phyloP scores from a whole-genome alignment of 2,888 invertebrate genomes.

The Cephus pygmeus region DNA sequence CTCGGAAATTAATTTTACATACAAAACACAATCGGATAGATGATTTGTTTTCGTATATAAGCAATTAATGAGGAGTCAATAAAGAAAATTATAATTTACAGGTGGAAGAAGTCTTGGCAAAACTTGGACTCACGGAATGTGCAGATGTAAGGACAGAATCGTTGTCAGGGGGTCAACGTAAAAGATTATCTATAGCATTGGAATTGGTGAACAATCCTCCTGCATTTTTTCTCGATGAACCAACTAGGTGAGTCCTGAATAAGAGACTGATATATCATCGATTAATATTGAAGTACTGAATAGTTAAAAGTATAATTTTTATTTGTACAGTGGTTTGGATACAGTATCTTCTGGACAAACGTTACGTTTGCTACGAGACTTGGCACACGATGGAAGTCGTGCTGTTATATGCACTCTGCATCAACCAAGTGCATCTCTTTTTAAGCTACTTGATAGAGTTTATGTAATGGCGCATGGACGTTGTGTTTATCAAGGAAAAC shows the following conservation, averaged over 20 bases:
- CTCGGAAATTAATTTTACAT: not conserved
- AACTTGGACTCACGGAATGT: slow-evolving; percentile 76
- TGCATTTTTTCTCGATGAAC: slow-evolving; percentile 86
- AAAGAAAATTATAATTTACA: slow-evolving; percentile 51
- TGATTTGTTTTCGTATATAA: not conserved
- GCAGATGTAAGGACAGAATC: slow-evolving; percentile 65
- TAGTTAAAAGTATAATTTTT: not conserved
- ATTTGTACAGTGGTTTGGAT: slow-evolving; percentile 69
- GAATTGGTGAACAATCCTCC: slow-evolving; percentile 88
- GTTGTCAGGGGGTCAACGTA: slow-evolving; percentile 84
- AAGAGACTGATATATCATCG: not conserved
- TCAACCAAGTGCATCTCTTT: slow-evolving; percentile 76
- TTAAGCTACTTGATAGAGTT: slow-evolving; percentile 74
- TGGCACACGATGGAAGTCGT: slow-evolving; percentile 72
- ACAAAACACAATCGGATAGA: not conserved
- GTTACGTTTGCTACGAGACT: slow-evolving; percentile 69
- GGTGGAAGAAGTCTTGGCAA: slow-evolving; percentile 80
- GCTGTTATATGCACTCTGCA: slow-evolving; percentile 80
- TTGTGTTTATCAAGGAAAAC: slow-evolving; percentile 76
- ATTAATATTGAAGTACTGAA: not conserved
- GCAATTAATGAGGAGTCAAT: no score
- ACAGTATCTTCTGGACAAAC: slow-evolving; percentile 75
- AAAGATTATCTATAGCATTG: slow-evolving; percentile 81
- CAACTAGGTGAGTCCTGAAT: slow-evolving; percentile 68
- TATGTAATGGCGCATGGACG: slow-evolving; percentile 74